Base-by-base conservation (phyloP, 2,797 vertebrate species). In the Neopelma chrysocephalum region DNA sequence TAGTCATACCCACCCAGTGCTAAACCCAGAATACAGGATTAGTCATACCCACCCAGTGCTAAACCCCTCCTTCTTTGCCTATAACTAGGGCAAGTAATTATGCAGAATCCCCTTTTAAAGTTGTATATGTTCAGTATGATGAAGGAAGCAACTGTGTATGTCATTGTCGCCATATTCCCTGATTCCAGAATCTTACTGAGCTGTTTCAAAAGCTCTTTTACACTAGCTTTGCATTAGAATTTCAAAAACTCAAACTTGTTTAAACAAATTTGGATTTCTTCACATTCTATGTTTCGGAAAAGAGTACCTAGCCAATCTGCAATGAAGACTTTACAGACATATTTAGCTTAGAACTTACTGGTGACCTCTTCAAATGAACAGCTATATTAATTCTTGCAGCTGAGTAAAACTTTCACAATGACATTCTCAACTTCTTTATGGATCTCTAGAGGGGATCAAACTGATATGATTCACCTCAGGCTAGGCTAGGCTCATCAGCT, bases 111-210 rank as follows among this genome's bases (percentile, higher is more conserved):
- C 5, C 34, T 53, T 62, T 40, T 56, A 31, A 85, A 62, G 7
- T 23, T 56, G 10, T 10, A 60, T 60, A 48, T 40, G 3, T 64
- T 93, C 29, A 53, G 1, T 34, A 16, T 14, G 34, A 87, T 68
- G 27, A 65, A 82, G 29, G 43, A 88, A 86, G 20, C 4, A 88
- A 82, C 20, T 23, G 11, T 2, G 9, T 66, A 47, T 51, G 32
- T 76, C 10, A 62, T 45, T 89, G 34, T 29, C 93, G 80, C 31
- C 54, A 81, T 53, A 66, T 96, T 95, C 70, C 51, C 50, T 34
- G 70, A 87, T 42, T 68, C 20, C 19, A 36, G 6, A 82, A 60
- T 18, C 26, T 84, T 62, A 65, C 14, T 51, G 34, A 85, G 26
- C 11, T 54, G 66, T 54, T 71, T 58, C 22, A 61, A 53, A 66